Evolutionary conservation across 2,113 vertebrate species (phyloP).

Genomic region (Hippocampus mohnikei): DNA sequence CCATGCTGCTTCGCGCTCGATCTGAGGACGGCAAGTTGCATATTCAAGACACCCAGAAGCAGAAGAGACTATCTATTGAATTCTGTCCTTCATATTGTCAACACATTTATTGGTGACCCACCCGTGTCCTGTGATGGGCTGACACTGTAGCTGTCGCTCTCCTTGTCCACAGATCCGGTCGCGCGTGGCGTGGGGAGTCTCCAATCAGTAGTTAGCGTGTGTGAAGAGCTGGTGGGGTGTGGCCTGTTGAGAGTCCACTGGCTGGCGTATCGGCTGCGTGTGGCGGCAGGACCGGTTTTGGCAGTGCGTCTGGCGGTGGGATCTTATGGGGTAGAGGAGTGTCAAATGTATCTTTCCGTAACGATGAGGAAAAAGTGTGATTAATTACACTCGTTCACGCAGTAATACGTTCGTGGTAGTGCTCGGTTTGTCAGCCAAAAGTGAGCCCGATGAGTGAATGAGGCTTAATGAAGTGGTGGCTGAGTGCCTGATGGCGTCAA

Average conservation of each 20-base stretch:
- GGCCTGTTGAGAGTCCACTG: slow-evolving; percentile 98
- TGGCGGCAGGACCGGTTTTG: slow-evolving; percentile 87
- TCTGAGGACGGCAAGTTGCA: slow-evolving; percentile 65
- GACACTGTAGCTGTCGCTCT: slow-evolving; percentile 98
- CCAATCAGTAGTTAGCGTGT: slow-evolving; percentile 97
- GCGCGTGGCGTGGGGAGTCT: slow-evolving; percentile 91
- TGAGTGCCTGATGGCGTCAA: too few relatives aligned
- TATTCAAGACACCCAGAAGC: not conserved
- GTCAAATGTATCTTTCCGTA: not conserved
- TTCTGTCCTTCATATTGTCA: slow-evolving; percentile 1
- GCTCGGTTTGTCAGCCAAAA: not conserved
- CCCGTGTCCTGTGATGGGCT: slow-evolving; percentile 99
- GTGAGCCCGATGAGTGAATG: too few relatives aligned
- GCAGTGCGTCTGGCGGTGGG: slow-evolving; percentile 94
- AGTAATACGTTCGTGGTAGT: not conserved
- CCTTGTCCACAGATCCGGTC: slow-evolving; percentile 93
- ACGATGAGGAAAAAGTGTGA: not conserved
- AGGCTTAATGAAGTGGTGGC: too few relatives aligned
- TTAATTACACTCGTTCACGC: not conserved
- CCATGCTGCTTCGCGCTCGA: slow-evolving; percentile 97
- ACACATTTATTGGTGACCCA: slow-evolving; percentile 41
- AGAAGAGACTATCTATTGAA: not conserved
- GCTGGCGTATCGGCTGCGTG: slow-evolving; percentile 92
- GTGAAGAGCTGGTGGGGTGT: slow-evolving; percentile 93
- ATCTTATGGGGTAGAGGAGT: slow-evolving; percentile 67